Evolutionary conservation across 2,888 invertebrate genomes (phyloP), one percentile per base, ranked within the genome.

Genomic region (Stratiomys singularior): DNA sequence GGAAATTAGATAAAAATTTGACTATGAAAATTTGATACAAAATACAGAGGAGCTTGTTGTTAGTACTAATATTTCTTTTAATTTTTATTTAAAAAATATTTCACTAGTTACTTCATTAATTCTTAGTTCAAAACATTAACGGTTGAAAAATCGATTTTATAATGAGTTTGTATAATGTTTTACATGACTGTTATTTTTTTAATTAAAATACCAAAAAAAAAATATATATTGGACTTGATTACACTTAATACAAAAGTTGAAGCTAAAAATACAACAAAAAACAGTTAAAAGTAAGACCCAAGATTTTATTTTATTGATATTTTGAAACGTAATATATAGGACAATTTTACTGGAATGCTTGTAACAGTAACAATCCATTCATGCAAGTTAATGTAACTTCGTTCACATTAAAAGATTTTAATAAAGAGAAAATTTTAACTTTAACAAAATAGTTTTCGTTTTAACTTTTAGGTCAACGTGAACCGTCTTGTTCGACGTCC

Each of bases 281-380:
- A 58, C 18, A 72, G 13, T 58, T 46, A 67, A 67, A 60, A 72
- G 88, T 88, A 47, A 69, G 25, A 9, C 46, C 23, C 21, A 23
- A 69, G 21, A 13, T n/a, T 64, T 23, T 47, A 25, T 69, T 69
- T 69, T n/a, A 69, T 23, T 69, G 21, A 69, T 66, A 47, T 69
- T 69, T 44, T 69, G 47, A 21, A 69, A 13, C 46, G 5, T 37
- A 37, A 66, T 66, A 66, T 44, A 66, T 66, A 66, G 21, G n/a
- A 27, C 15, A 5, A 37, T 66, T 13, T 15, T 15, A 69, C 15
- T 47, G 30, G 9, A 46, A 69, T 46, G 69, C 69, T 69, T 69
- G 69, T 69, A 44, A 47, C 30, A 47, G 44, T 69, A 69, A 69
- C 47, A 44, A 37, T 47, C 46, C 21, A 69, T 25, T 69, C 30